Percentiles rank a stretch among this genome's conserved stretches.
phyloP scores from a whole-genome alignment of 2,888 invertebrate genomes.

The Halocaridina rubra region DNA sequence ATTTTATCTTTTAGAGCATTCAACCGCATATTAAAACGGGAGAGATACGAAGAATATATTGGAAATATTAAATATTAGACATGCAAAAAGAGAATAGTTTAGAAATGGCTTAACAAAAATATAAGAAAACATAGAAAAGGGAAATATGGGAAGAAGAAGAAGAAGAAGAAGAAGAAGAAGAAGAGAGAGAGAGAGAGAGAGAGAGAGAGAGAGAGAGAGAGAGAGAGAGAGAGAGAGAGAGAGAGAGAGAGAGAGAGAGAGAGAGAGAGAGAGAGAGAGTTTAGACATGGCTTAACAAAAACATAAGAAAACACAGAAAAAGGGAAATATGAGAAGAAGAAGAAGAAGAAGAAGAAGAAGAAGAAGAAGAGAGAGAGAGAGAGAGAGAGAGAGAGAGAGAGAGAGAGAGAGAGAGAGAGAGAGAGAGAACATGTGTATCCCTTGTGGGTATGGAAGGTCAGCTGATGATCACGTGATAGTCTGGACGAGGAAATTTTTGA shows the following conservation, averaged over 20 bases:
- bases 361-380: background rate
- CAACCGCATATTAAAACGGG: no score
- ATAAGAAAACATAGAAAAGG: background rate
- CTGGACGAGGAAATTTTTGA: no score
- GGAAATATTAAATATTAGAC: no score
- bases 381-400: background rate
- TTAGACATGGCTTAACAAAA: no score
- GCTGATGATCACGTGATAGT: background rate
- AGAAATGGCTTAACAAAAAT: background rate
- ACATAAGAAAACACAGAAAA: background rate
- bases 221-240: background rate
- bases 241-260: background rate
- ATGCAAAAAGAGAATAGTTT: background rate
- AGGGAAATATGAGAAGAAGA: background rate
- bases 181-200: background rate
- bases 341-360: background rate
- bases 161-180: background rate
- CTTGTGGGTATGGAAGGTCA: background rate
- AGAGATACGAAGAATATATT: no score
- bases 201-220: background rate
- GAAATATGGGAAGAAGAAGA: no score
- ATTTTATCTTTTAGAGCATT: no score
- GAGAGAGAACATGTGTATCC: background rate
- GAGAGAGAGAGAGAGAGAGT: background rate
- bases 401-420: slow-evolving; percentile 5